These are phyloP conservation scores for Thelaira solivaga DNA, from an alignment of 2,888 invertebrate genomes.

Conservation along the genomic window DNA sequence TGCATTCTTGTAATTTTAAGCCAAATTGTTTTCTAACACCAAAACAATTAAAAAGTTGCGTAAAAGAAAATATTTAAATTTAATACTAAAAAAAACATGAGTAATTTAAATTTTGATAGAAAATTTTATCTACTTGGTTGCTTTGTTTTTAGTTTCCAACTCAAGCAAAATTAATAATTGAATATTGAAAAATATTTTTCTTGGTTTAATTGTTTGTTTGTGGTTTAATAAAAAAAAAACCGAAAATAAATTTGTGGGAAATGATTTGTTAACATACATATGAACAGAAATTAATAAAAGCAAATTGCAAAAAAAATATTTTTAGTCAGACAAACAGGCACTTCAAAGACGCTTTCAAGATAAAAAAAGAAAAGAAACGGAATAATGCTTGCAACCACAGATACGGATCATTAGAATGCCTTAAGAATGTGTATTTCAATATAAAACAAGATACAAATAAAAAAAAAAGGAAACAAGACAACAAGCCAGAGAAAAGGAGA, in stretches of 20 bases:
- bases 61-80: too few species aligned
- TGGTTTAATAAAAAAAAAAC: slow-evolving; percentile 20
- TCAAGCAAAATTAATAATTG: too few species aligned
- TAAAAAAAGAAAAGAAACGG: background rate
- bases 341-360: background rate
- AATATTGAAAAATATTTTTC: slow-evolving; percentile 47
- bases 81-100: too few species aligned
- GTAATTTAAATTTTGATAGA: too few species aligned
- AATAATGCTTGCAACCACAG: slow-evolving; percentile 48
- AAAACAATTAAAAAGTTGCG: too few species aligned
- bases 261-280: slow-evolving; percentile 49
- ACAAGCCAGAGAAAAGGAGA: slow-evolving; percentile 16
- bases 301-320: slow-evolving; percentile 3
- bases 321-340: slow-evolving; percentile 8
- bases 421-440: background rate
- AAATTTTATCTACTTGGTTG: too few species aligned
- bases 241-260: slow-evolving; percentile 52
- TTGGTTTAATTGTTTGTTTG: background rate
- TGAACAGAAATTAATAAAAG: background rate
- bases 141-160: background rate
- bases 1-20: too few species aligned
- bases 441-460: background rate
- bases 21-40: too few species aligned
- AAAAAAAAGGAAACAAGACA: slow-evolving; percentile 1
- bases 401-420: slow-evolving; percentile 13